Base-by-base conservation (phyloP, 2,888 invertebrate genomes). In the Lapara coniferarum region DNA sequence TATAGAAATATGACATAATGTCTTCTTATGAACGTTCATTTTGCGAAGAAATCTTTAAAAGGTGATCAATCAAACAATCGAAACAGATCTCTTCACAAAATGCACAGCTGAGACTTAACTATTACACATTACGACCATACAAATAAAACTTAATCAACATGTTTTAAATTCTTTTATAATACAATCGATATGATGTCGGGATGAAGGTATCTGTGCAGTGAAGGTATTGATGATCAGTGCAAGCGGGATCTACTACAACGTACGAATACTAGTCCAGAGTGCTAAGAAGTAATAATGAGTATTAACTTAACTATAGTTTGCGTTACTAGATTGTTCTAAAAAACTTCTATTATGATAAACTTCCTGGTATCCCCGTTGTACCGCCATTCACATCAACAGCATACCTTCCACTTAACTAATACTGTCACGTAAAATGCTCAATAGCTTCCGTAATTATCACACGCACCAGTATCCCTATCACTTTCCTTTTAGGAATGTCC, bases 391-490 rank as follows among this genome's bases (percentile, higher is more conserved):
- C 57, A 57, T 57, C 16, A 57, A 69, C 63, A 73, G 75, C 77
- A 69, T 71, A 74, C 74, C 71, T 70, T 83, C 85, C 84, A 85
- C 85, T 85, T 88, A 87, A 81, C 83, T 92, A 93, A 93, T 92
- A 92, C 92, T 92, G 92, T 91, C 91, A 92, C 89, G 89, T 91
- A 90, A 92, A 25, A 91, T 89, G 89, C 89, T 90, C 89, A 85
- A 83, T 81, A 86, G 85, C 84, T 81, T 85, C 83, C 85, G 84
- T 86, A 83, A 81, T 79, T 87, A 92, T 90, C 90, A 90, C 90
- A 87, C 89, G 83, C 89, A 87, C 85, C 89, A 91, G 85, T 88
- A 88, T 80, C 81, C 74, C 86, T 86, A 90, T 91, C 92, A 93
- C 92, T 89, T 91, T 91, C 90, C 90, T 91, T 89, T 83, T 73